Percentiles rank a stretch among this genome's conserved stretches.
Conservation (phyloP, 1,140 invertebrate genomes). For the Panagrolaimus sp. region DNA sequence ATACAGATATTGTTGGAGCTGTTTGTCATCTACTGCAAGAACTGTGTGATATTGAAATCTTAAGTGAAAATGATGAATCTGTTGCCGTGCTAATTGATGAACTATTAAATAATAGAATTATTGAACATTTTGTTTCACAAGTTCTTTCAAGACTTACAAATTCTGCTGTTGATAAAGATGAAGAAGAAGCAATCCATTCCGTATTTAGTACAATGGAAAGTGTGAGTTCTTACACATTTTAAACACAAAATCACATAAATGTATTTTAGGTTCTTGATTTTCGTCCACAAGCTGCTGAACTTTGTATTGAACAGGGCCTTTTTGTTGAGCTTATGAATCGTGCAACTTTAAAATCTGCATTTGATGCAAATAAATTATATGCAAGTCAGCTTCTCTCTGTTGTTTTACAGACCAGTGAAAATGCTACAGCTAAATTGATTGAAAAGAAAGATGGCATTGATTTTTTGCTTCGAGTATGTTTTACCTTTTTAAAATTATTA, state of each 20-base stretch:
- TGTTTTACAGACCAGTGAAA: slow-evolving; percentile 78
- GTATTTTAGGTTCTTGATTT: slow-evolving; percentile 68
- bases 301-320: slow-evolving; percentile 73
- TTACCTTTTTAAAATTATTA: no score
- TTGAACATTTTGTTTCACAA: slow-evolving; percentile 77
- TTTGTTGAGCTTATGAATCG: slow-evolving; percentile 85
- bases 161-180: slow-evolving; percentile 81
- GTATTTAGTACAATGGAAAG: slow-evolving; percentile 66
- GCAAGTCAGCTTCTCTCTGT: slow-evolving; percentile 91
- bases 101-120: slow-evolving; percentile 76
- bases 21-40: slow-evolving; percentile 79
- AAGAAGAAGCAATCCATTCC: slow-evolving; percentile 91
- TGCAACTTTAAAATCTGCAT: slow-evolving; percentile 70
- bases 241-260: not conserved
- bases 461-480: slow-evolving; percentile 67
- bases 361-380: slow-evolving; percentile 93
- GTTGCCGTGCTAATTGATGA: slow-evolving; percentile 62
- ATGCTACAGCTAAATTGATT: slow-evolving; percentile 69
- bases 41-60: slow-evolving; percentile 87
- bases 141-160: slow-evolving; percentile 90
- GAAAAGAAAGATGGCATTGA: slow-evolving; percentile 93
- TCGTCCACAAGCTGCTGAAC: slow-evolving; percentile 72
- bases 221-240: slow-evolving; percentile 21
- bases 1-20: slow-evolving; percentile 73
- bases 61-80: slow-evolving; percentile 71